Base-by-base conservation (phyloP, 2,113 vertebrate genomes). In the Jaculus jaculus region DNA sequence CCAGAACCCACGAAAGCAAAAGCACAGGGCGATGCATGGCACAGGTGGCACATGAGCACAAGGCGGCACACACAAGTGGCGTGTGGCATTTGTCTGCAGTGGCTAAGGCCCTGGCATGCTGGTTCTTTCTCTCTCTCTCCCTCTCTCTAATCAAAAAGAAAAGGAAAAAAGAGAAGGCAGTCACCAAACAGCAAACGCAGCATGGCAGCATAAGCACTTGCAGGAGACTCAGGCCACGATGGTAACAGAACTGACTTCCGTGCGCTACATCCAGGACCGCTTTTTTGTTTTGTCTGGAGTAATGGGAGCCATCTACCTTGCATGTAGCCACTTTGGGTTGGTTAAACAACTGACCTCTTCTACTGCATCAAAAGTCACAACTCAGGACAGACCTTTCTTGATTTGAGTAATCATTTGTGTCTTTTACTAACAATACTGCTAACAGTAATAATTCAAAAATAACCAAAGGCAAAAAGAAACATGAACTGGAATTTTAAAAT, bases 271-370 rank as follows among this genome's bases (percentile, higher is more conserved):
- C 51, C 12, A 51, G 7, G 51, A 51, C 7, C 12, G 51, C 51
- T 51, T 51, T 51, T 51, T 51, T 12, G 51, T 51, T 51, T 51
- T 51, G 51, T 51, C 51, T 51, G 39, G 84, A 32, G 20, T 20
- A 26, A 68, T 5, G 12, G 13, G 1, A n/a, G 82, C 28, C 51
- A 26, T 3, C 32, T 6, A 15, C 1, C 34, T 1, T 17, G 1
- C 2, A 1, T 24, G 11, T 0, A 32, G 87, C 51, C n/a, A 12
- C 17, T 47, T 12, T 1, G 77, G 39, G 24, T 3, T 21, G 42
- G 8, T 0, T 11, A 89, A 80, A 51, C 61, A 32, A 28, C 0
- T 9, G n/a, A 60, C 23, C 21, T 42, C 47, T 58, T 65, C 39
- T 47, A 23, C 2, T 5, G 7, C 23, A 82, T 65, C 42, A 61